phyloP scores from a whole-genome alignment of 2,797 vertebrate genomes.

The Sebastes umbrosus region DNA sequence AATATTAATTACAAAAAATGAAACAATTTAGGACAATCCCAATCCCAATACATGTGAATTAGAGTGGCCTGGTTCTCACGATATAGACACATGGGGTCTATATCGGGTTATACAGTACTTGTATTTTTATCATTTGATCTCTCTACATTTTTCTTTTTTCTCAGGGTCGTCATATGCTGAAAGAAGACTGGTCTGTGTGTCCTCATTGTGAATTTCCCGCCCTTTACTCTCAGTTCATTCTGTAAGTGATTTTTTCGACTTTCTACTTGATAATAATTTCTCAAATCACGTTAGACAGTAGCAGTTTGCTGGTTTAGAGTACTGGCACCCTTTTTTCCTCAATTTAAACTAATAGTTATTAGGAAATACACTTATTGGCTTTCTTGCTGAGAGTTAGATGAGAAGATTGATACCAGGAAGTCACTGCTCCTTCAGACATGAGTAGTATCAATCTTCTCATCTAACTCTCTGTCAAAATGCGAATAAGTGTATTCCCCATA shows the following conservation, averaged over 20 bases:
- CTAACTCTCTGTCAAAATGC: no score
- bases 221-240: conserved; percentile 89
- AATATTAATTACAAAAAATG: no score
- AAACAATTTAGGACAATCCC: no score
- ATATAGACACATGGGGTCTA: no score
- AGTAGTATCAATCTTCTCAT: not conserved
- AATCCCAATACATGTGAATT: no score
- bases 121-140: not conserved
- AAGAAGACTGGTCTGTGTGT: conserved; percentile 93
- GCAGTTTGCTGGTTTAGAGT: not conserved
- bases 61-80: no score
- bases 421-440: not conserved
- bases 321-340: not conserved
- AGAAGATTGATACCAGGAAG: not conserved
- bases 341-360: not conserved
- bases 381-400: not conserved
- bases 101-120: no score
- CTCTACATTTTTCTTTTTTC: not conserved
- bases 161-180: conserved; percentile 95
- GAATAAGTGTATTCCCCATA: not conserved
- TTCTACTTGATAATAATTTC: not conserved
- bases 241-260: conserved; percentile 78
- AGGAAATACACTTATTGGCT: not conserved
- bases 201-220: conserved; percentile 94
- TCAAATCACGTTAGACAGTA: not conserved